These are phyloP conservation scores for Excalfactoria chinensis DNA, from an alignment of 2,113 vertebrate species.

Conservation along the genomic window DNA sequence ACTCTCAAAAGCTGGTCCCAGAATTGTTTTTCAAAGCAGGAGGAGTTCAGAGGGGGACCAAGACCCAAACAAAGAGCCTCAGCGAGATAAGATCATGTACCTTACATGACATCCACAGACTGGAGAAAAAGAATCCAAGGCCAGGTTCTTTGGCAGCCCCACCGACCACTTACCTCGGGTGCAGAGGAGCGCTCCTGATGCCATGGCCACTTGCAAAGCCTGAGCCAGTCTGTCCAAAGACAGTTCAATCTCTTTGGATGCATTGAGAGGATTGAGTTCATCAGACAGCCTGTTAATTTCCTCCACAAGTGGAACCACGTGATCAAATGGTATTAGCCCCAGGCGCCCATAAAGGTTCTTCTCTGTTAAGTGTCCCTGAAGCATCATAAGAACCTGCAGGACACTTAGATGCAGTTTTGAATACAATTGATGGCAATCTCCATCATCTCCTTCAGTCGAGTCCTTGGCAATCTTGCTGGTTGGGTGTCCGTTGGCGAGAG, in stretches of 20 bases:
- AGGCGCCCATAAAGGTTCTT: conserved; percentile 94
- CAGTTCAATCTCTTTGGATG: conserved; percentile 88
- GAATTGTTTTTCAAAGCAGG: not conserved
- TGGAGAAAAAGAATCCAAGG: accelerated
- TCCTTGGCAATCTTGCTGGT: conserved; percentile 71
- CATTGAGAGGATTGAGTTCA: conserved; percentile 85
- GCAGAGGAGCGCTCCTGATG: conserved; percentile 92
- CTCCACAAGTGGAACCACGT: conserved; percentile 88
- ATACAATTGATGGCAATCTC: conserved; percentile 82
- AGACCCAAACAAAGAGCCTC: not conserved
- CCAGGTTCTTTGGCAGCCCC: not conserved
- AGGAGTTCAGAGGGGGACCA: not conserved
- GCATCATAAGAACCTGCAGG: conserved; percentile 90
- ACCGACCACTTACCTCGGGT: conserved; percentile 82
- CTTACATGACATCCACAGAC: not conserved
- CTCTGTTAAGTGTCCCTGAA: conserved; percentile 91
- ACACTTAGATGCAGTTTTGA: conserved; percentile 95
- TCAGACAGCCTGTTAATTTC: conserved; percentile 87
- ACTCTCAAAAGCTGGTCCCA: not conserved
- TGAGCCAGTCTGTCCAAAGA: conserved; percentile 93
- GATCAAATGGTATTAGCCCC: conserved; percentile 89
- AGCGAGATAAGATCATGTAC: no score
- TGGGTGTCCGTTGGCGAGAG: conserved; percentile 75
- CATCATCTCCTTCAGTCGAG: conserved; percentile 17
- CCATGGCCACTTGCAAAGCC: conserved; percentile 94